These are phyloP conservation scores for Diaphora mendica DNA, from an alignment of 2,888 invertebrate genomes.

Conservation along the genomic window DNA sequence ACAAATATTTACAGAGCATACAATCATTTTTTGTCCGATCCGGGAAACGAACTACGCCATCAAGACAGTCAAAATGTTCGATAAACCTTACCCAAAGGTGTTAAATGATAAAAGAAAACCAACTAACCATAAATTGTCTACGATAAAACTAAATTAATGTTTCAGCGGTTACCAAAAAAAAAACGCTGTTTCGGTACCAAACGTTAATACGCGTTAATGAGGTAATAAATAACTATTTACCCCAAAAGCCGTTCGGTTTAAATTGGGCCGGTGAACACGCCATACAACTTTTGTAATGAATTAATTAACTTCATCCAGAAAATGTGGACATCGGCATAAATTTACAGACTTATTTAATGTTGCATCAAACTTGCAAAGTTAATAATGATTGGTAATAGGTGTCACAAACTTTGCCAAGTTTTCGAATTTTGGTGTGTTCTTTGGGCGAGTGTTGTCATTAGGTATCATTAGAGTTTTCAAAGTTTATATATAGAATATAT, in stretches of 20 bases:
- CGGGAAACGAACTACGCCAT: no score
- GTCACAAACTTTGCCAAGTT: slow-evolving; percentile 65
- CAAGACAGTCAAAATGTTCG: background rate
- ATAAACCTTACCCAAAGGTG: background rate
- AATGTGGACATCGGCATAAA: slow-evolving; percentile 64
- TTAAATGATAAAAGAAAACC: background rate
- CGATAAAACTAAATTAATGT: background rate
- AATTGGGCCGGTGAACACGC: slow-evolving; percentile 63
- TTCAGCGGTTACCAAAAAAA: slow-evolving; percentile 18
- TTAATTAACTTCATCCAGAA: slow-evolving; percentile 67
- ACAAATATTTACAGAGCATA: no score
- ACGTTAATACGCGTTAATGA: slow-evolving; percentile 56
- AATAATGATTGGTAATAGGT: slow-evolving; percentile 64
- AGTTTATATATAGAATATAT: background rate
- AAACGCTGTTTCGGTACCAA: slow-evolving; percentile 33
- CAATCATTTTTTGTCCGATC: no score
- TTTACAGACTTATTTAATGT: slow-evolving; percentile 70
- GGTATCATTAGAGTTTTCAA: slow-evolving; percentile 25
- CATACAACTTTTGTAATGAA: slow-evolving; percentile 72
- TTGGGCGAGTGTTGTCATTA: slow-evolving; percentile 70
- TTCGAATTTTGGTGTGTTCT: slow-evolving; percentile 71
- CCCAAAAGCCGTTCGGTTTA: slow-evolving; percentile 61
- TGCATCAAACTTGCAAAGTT: slow-evolving; percentile 33
- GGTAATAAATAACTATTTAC: slow-evolving; percentile 69
- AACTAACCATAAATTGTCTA: background rate